Evolutionary conservation across 2,113 vertebrate species (phyloP).

Genomic region (Bostrychus sinensis): DNA sequence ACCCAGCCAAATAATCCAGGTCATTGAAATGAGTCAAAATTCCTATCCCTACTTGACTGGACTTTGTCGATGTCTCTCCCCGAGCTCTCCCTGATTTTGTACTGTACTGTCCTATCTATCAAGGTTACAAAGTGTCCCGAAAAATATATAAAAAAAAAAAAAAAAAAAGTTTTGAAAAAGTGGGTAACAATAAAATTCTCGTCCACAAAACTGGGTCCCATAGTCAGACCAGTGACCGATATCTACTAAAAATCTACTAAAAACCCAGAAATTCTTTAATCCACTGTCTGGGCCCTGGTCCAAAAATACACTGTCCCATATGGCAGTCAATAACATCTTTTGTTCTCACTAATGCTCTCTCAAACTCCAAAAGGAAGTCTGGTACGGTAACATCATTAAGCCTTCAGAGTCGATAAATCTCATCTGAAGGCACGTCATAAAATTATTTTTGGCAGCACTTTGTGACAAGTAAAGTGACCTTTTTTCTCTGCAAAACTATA

Average conservation of each 20-base stretch:
- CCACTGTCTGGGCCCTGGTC: not conserved
- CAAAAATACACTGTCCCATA: constrained; percentile 3
- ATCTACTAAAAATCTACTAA: not conserved
- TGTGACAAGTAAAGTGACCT: constrained; percentile 13
- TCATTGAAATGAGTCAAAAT: too few relatives aligned
- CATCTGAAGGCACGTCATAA: not conserved
- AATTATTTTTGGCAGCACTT: constrained; percentile 7
- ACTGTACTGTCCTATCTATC: too few relatives aligned
- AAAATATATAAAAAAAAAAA: too few relatives aligned
- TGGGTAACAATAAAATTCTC: too few relatives aligned
- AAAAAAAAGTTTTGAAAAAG: too few relatives aligned
- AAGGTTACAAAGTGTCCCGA: too few relatives aligned
- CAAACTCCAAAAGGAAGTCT: constrained; percentile 7
- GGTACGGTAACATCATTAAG: constrained; percentile 9
- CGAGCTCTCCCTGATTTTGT: too few relatives aligned
- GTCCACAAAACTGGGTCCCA: too few relatives aligned
- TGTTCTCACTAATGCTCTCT: not conserved
- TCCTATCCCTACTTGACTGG: too few relatives aligned
- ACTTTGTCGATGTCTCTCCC: too few relatives aligned
- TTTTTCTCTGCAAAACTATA: not conserved
- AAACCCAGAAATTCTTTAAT: not conserved
- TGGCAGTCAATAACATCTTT: constrained; percentile 1
- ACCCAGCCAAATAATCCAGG: too few relatives aligned
- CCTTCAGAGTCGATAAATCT: constrained; percentile 1
- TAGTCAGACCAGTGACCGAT: too few relatives aligned